A percentile compares a stretch with the other conserved stretches of the same genome.
phyloP scores from a whole-genome alignment of 2,113 vertebrate species.

The Larimichthys polyactis region DNA sequence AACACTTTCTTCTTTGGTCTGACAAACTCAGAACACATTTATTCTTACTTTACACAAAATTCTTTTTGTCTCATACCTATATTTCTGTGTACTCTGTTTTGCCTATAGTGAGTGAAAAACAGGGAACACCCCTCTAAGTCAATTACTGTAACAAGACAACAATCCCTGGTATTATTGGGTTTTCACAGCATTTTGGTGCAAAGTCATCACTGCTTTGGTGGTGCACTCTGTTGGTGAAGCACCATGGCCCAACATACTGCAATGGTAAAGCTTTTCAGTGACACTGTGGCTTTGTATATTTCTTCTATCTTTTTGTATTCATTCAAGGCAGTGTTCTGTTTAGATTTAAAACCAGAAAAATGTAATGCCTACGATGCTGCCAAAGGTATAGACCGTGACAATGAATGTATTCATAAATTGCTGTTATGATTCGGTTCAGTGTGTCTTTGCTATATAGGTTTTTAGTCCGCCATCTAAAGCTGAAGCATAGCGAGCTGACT shows the following conservation, averaged over 20 bases:
- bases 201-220: neutral
- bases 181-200: conserved; percentile 19
- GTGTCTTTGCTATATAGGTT: conserved; percentile 16
- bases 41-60: no score
- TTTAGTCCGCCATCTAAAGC: conserved; percentile 4
- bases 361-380: neutral
- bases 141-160: neutral
- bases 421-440: conserved; percentile 6
- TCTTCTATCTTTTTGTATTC: neutral
- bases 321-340: neutral
- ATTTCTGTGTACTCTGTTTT: neutral
- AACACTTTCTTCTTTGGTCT: no score
- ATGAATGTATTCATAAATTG: conserved; percentile 6
- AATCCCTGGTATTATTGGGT: conserved; percentile 4
- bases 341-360: neutral
- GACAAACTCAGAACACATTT: no score
- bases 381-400: neutral
- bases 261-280: neutral
- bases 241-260: neutral
- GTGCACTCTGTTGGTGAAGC: neutral
- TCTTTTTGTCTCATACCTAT: no score
- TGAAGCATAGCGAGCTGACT: conserved; percentile 43
- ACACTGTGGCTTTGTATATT: neutral
- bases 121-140: neutral
- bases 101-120: neutral